Base-by-base conservation (phyloP, 2,797 vertebrate genomes). In the Argyrosomus regius region DNA sequence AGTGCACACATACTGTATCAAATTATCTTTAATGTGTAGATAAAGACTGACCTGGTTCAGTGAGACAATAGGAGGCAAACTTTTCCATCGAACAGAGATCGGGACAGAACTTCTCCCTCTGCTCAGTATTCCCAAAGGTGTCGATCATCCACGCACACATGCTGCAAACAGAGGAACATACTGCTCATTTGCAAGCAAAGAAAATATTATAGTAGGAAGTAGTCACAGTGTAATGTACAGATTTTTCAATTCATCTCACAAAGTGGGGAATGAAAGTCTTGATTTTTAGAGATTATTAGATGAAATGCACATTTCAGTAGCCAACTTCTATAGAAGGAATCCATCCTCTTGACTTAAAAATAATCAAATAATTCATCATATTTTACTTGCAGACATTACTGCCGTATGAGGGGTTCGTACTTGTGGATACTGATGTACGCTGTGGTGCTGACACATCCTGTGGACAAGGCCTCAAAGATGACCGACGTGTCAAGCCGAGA, bases 71-170 rank as follows among this genome's bases (percentile, higher is more conserved):
- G 49, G 98, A 98, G 43, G 97, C 97, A 81, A 99, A 96, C 82
- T 94, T 99, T 24, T 99, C 96, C 98, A 99, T 99, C 16, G 93
- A 90, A 24, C 98, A 99, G 45, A 99, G 97, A 0, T 96, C 91
- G 0, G 98, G 98, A 87, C 98, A 99, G 87, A 96, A 97, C 87
- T 28, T 96, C 82, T 81, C 95, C 77, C 97, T 96, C 94, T 97
- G 97, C 53, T 97, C 96, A 10, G 94, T 83, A 0, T 78, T 97
- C 57, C 98, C 98, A 79, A 98, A 99, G 6, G 94, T 96, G 91
- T 99, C 98, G 0, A 99, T 98, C 96, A 99, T 99, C 98, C 98
- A 99, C 80, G 85, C 96, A 72, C 98, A 99, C 98, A 99, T 99
- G 91, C 98, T 99, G 94, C 80, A 88, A 76, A 82, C 20, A 75